Conservation (phyloP, 2,888 invertebrate genomes). For the Dastarcus helophoroides region DNA sequence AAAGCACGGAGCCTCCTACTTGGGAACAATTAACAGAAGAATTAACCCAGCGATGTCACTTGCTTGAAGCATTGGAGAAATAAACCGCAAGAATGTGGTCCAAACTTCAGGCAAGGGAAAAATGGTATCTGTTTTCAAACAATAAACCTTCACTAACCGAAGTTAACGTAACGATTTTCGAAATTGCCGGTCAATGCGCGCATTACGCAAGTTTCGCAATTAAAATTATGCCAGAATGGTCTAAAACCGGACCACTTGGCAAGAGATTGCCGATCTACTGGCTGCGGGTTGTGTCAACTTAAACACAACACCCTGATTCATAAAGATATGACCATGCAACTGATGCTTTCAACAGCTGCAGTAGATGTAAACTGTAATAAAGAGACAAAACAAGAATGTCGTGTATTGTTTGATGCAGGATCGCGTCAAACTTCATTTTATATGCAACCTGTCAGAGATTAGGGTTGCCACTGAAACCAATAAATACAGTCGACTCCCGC, state of each 20-base stretch:
- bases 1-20: slow-evolving; percentile 7
- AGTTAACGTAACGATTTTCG: not conserved
- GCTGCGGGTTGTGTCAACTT: not conserved
- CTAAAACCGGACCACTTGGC: not conserved
- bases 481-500: no score
- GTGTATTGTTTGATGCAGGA: slow-evolving; percentile 5
- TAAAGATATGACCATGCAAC: slow-evolving; percentile 2
- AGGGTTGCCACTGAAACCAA: not conserved
- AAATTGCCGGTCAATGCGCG: not conserved
- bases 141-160: not conserved
- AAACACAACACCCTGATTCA: not conserved
- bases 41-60: slow-evolving; percentile 1
- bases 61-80: no score
- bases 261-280: not conserved
- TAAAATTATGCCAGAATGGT: not conserved
- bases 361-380: slow-evolving; percentile 11
- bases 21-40: slow-evolving; percentile 1
- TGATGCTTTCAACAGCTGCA: slow-evolving; percentile 15
- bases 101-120: not conserved
- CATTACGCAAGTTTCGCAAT: not conserved
- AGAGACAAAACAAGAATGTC: slow-evolving; percentile 1
- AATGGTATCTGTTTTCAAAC: not conserved
- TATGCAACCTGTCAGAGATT: not conserved
- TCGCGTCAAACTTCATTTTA: not conserved
- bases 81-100: slow-evolving; percentile 5